phyloP scores from a whole-genome alignment of 2,888 invertebrate species.

The Argyresthia goedartella region DNA sequence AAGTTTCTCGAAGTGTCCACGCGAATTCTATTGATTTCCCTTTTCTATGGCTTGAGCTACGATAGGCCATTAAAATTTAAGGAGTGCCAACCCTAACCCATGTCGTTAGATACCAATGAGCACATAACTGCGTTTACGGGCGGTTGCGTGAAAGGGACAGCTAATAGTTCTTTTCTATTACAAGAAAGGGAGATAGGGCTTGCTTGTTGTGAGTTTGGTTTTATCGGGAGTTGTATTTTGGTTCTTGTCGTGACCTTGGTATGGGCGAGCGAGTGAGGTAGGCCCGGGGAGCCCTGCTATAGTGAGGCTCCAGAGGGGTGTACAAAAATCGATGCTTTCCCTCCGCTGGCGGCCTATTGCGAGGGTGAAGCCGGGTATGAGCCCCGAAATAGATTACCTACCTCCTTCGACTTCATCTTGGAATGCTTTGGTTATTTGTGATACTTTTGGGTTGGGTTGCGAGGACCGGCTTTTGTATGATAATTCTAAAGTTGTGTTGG shows the following conservation, averaged over 20 bases:
- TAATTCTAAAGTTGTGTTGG: too few species aligned
- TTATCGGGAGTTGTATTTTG: slow-evolving; percentile 56
- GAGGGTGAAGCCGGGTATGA: slow-evolving; percentile 52
- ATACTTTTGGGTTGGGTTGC: too few species aligned
- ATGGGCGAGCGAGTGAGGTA: slow-evolving; percentile 53
- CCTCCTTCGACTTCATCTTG: neutral
- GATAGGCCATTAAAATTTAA: too few species aligned
- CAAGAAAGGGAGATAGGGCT: slow-evolving; percentile 27
- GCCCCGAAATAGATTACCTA: slow-evolving; percentile 17
- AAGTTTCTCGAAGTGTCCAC: neutral
- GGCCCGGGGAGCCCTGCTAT: slow-evolving; percentile 50
- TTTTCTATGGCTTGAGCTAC: too few species aligned
- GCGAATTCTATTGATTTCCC: too few species aligned
- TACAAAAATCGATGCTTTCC: slow-evolving; percentile 64
- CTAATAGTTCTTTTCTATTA: slow-evolving; percentile 12
- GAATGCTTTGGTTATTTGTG: neutral
- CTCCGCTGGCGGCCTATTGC: slow-evolving; percentile 39
- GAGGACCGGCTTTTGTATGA: too few species aligned
- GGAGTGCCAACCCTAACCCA: slow-evolving; percentile 23
- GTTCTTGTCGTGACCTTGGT: slow-evolving; percentile 50
- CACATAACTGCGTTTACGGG: slow-evolving; percentile 35
- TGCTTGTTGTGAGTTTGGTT: slow-evolving; percentile 15
- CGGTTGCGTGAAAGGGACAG: slow-evolving; percentile 33
- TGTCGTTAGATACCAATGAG: slow-evolving; percentile 34
- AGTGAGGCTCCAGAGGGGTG: slow-evolving; percentile 35